These are phyloP conservation scores for Protobothrops mucrosquamatus DNA, from an alignment of 2,113 vertebrate genomes.

Conservation along the genomic window DNA sequence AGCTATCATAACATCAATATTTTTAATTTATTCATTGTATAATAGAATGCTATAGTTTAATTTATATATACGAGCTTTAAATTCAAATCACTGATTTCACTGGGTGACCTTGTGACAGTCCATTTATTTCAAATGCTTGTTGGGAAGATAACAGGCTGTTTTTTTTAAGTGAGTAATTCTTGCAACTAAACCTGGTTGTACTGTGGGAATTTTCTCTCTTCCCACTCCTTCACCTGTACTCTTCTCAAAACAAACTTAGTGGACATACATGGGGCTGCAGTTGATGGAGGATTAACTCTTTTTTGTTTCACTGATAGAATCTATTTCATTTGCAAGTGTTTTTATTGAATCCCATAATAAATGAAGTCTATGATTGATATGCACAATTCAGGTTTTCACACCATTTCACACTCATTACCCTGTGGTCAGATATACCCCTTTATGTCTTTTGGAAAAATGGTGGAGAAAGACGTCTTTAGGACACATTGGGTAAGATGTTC, in stretches of 20 bases:
- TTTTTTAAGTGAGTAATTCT: not conserved
- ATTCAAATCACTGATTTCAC: not conserved
- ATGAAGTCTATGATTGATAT: not conserved
- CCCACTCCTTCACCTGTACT: not conserved
- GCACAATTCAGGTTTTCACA: not conserved
- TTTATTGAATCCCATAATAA: not conserved
- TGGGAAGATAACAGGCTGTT: not conserved
- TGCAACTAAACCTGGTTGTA: not conserved
- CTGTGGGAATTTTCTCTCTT: not conserved
- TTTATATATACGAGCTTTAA: not conserved
- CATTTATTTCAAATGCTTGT: not conserved
- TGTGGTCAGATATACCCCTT: not conserved
- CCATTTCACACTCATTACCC: not conserved
- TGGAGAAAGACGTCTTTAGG: not conserved
- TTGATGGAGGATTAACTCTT: not conserved
- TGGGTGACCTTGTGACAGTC: not conserved
- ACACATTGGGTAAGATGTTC: not conserved
- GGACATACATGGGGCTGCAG: not conserved
- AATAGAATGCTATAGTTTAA: not conserved
- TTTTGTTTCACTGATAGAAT: not conserved
- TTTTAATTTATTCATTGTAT: not conserved
- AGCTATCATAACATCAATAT: not conserved
- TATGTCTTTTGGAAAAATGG: not conserved
- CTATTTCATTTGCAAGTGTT: not conserved
- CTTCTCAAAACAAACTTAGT: not conserved